Evolutionary conservation across 2,113 vertebrate species (phyloP), one percentile per base, ranked within the genome.

Genomic region (Labrus mixtus): DNA sequence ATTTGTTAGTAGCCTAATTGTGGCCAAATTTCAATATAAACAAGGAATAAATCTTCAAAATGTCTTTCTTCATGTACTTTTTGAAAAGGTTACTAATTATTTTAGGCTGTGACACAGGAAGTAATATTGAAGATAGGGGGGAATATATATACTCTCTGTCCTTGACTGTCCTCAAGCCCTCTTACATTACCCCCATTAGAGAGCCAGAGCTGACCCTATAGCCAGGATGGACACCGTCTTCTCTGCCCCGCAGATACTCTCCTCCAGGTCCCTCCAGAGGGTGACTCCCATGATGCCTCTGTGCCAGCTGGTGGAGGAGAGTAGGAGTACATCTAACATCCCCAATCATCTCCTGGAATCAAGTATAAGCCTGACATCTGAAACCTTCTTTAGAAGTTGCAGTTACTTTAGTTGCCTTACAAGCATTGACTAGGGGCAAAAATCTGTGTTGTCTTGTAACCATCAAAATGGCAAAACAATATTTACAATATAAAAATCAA

Each of bases 281-380:
- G 67, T 87, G 25, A 79, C 86, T 0, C 79, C 91, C 9, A 60
- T 95, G 64, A 60, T 95, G 64, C 95, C 95, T 71, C 82, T 97
- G 81, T 92, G 51, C 60, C 95, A 92, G 82, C 91, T 97, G 0
- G 93, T 96, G 81, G 96, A 97, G 63, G 93, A 95, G 46, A 92
- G 93, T 61, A 70, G 89, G 58, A 92, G 78, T 82, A 84, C 78
- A 73, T 51, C 0, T 46, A 84, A 68, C 55, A 83, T 95, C 9
- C 95, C 96, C 6, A 86, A 95, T 90, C 95, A 96, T 79, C 93
- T 97, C 15, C 88, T 97, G 8, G 95, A 97, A 82, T 93, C 96
- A 61, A 97, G 97, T 98, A 94, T 70, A 12, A 68, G 9, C 39
- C 37, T 20, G 33, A 22, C 11, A 39, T 53, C 66, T 67, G 56